Conservation (phyloP, 1,140 invertebrate species). For the Papilio helenus region DNA sequence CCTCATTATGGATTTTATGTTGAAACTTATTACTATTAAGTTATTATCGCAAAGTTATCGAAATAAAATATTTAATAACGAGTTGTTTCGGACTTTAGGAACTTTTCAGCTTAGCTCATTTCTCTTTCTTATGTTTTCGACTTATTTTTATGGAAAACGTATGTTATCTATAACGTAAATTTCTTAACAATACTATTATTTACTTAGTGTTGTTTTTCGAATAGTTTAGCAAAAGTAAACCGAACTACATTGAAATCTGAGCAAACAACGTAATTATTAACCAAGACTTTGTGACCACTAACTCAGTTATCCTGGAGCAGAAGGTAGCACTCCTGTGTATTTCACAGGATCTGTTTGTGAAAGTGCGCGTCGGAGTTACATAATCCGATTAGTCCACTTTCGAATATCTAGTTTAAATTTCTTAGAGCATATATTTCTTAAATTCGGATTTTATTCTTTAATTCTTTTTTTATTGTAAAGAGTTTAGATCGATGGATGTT, state of each 20-base stretch:
- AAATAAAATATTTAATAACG: neutral
- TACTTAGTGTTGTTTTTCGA: neutral
- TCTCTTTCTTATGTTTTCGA: neutral
- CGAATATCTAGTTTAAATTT: neutral
- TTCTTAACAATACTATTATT: neutral
- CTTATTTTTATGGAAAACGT: neutral
- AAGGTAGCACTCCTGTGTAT: neutral
- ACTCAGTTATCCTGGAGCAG: neutral
- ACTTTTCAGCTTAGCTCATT: neutral
- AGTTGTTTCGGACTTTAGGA: neutral
- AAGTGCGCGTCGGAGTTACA: neutral
- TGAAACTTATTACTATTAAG: neutral
- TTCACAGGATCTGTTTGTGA: neutral
- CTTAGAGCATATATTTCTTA: neutral
- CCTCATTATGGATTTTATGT: neutral
- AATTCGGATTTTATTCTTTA: neutral
- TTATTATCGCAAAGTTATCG: neutral
- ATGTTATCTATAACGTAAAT: too few relatives aligned
- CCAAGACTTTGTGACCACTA: neutral
- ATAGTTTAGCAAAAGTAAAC: neutral
- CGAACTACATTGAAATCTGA: neutral
- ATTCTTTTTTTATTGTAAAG: too few relatives aligned
- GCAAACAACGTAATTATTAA: neutral
- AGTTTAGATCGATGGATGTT: too few relatives aligned
- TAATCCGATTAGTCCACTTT: constrained; percentile 5